Conservation (phyloP, 1,140 invertebrate genomes). For the Phocides pigmalion region DNA sequence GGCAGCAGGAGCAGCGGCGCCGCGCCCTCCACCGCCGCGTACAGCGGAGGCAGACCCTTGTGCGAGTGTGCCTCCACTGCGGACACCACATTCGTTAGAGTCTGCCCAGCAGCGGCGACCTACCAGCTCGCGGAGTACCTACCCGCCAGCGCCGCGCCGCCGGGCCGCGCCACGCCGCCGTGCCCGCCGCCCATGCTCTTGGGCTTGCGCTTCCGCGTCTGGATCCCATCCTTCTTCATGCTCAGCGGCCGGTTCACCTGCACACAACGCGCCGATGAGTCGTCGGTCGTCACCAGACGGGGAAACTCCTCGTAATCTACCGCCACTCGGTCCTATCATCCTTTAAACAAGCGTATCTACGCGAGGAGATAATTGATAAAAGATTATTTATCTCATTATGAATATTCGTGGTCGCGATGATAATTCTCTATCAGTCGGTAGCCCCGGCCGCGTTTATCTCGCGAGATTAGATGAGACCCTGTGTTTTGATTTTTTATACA, state of each 20-base stretch:
- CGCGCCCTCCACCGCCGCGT: slow-evolving; percentile 68
- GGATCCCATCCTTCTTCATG: slow-evolving; percentile 98
- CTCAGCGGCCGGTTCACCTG: slow-evolving; percentile 94
- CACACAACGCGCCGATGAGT: slow-evolving; percentile 26
- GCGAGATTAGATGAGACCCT: slow-evolving; percentile 81
- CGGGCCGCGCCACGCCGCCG: slow-evolving; percentile 52
- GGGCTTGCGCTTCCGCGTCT: slow-evolving; percentile 95
- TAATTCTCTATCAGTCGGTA: slow-evolving; percentile 83
- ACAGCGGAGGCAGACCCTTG: slow-evolving; percentile 77
- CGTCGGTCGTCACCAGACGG: slow-evolving; percentile 36
- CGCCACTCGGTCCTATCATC: slow-evolving; percentile 74
- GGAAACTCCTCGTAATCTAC: slow-evolving; percentile 77
- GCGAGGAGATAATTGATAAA: slow-evolving; percentile 82
- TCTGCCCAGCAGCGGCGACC: slow-evolving; percentile 2
- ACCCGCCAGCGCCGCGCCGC: slow-evolving; percentile 59
- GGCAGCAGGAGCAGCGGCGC: slow-evolving; percentile 60
- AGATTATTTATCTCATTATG: slow-evolving; percentile 84
- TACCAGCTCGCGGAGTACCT: slow-evolving; percentile 40
- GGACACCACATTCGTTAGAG: slow-evolving; percentile 57
- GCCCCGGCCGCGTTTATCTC: slow-evolving; percentile 78
- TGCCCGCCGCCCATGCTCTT: slow-evolving; percentile 84
- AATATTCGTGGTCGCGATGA: slow-evolving; percentile 80
- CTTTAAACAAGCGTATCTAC: slow-evolving; percentile 81
- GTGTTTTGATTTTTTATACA: slow-evolving; percentile 82
- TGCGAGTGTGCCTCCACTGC: slow-evolving; percentile 72